phyloP scores from a whole-genome alignment of 2,113 vertebrate genomes.

The Hippocampus guttulatus region DNA sequence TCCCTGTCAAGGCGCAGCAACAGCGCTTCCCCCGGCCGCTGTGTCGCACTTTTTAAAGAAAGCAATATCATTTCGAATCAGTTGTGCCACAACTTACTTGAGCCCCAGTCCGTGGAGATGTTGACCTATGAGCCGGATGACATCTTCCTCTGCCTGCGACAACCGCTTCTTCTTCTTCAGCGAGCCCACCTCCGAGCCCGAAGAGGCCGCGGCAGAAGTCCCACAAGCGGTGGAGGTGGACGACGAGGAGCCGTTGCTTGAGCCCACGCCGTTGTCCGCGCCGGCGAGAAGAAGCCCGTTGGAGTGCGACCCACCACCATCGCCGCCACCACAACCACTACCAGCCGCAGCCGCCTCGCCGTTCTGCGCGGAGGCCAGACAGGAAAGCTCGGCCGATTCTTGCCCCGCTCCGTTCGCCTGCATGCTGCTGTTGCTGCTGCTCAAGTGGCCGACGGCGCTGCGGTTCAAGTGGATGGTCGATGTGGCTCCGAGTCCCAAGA shows the following conservation, averaged over 20 bases:
- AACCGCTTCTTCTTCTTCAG: conserved; percentile 94
- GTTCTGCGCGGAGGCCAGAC: conserved; percentile 82
- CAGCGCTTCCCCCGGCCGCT: conserved; percentile 36
- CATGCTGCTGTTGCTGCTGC: conserved; percentile 79
- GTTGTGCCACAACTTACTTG: conserved; percentile 84
- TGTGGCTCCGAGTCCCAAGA: conserved; percentile 68
- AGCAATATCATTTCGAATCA: conserved; percentile 9
- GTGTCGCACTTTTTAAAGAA: conserved; percentile 16
- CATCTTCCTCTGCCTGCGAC: conserved; percentile 94
- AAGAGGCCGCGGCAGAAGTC: conserved; percentile 59
- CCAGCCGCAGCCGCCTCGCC: conserved; percentile 77
- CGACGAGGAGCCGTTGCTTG: conserved; percentile 77
- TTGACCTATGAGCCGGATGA: conserved; percentile 97
- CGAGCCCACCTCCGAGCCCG: conserved; percentile 76
- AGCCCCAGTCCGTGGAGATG: conserved; percentile 95
- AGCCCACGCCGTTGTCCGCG: conserved; percentile 77
- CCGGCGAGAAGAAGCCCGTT: conserved; percentile 85
- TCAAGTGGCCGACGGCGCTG: conserved; percentile 69
- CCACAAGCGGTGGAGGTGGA: conserved; percentile 56
- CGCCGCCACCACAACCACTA: conserved; percentile 49
- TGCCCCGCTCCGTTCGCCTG: conserved; percentile 92
- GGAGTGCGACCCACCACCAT: conserved; percentile 77
- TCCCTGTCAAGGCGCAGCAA: conserved; percentile 59
- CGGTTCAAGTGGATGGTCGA: conserved; percentile 74
- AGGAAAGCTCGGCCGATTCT: conserved; percentile 80